A percentile compares a stretch with the other conserved stretches of the same genome.
phyloP scores from a whole-genome alignment of 2,888 invertebrate genomes.

The Perdita meconis region DNA sequence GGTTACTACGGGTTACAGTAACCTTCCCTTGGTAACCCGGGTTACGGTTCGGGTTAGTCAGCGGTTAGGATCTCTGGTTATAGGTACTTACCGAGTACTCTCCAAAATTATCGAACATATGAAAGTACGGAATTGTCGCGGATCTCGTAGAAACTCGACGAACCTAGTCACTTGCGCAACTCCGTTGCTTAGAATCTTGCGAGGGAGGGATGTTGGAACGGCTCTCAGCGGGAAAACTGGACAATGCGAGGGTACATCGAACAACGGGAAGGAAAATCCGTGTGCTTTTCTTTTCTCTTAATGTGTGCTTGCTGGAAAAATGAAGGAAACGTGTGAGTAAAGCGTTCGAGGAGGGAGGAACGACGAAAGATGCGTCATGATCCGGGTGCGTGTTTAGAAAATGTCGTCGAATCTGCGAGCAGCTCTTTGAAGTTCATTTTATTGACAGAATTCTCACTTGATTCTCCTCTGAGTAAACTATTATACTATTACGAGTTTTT shows the following conservation, averaged over 20 bases:
- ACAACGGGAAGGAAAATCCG: neutral
- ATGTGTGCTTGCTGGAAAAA: neutral
- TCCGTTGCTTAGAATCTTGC: neutral
- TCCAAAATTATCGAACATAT: neutral
- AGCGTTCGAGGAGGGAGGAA: neutral
- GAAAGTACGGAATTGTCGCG: constrained; percentile 11
- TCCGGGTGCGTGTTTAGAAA: neutral
- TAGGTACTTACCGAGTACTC: constrained; percentile 1
- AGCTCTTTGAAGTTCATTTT: neutral
- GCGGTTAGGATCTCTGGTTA: no score
- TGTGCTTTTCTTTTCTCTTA: neutral
- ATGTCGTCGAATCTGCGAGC: neutral
- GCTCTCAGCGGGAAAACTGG: neutral
- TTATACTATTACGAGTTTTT: neutral
- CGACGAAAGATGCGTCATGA: neutral
- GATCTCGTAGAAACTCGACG: constrained; percentile 15
- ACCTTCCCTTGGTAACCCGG: no score
- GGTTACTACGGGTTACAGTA: no score
- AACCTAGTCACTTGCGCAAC: neutral
- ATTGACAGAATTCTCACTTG: neutral
- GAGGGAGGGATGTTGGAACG: neutral
- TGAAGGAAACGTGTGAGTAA: no score
- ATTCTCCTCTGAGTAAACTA: neutral
- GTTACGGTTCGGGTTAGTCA: no score
- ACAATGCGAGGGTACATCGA: constrained; percentile 12